Base-by-base conservation (phyloP, 2,113 vertebrate genomes). In the Apus apus region DNA sequence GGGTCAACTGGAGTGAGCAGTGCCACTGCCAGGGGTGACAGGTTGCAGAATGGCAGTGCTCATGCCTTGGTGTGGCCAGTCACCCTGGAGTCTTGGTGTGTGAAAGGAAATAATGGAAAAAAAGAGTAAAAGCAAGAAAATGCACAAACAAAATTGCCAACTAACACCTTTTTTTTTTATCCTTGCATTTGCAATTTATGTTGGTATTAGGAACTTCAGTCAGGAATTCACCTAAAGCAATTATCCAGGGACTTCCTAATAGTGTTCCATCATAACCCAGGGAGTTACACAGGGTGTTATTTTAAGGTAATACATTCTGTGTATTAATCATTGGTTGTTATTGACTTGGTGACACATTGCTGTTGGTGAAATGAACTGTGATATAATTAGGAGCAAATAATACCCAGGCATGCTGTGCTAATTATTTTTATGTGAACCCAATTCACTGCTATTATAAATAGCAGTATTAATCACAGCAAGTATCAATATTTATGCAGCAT, bases 401-500 rank as follows among this genome's bases (percentile, higher is more conserved):
- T 95, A 94, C 81, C 77, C 57, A 73, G 67, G 80, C 90, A 95
- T 92, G 90, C 95, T 89, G 95, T 96, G 95, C 94, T 97, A 95
- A 96, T 97, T 93, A 96, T 96, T 96, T 97, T 94, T 87, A 92
- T 93, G 94, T 93, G 91, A 96, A 75, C 94, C 81, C 90, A 91
- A 94, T 96, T 94, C 62, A 89, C 89, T 80, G 93, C 93, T 96
- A 93, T 80, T 95, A 96, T 92, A 90, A 96, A 97, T 92, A 96
- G 91, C 88, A 83, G 89, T 96, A 97, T 94, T 95, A 96, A 96
- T 97, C 94, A 96, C 75, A 96, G 80, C 83, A 68, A 96, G 68
- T 96, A 96, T 97, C 95, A 95, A 96, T 97, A 97, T 96, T 96
- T 97, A 95, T 94, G 95, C 76, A 89, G 73, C 32, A 20, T 57